Conservation (phyloP, 2,113 vertebrate species). For the Chloebia gouldiae region DNA sequence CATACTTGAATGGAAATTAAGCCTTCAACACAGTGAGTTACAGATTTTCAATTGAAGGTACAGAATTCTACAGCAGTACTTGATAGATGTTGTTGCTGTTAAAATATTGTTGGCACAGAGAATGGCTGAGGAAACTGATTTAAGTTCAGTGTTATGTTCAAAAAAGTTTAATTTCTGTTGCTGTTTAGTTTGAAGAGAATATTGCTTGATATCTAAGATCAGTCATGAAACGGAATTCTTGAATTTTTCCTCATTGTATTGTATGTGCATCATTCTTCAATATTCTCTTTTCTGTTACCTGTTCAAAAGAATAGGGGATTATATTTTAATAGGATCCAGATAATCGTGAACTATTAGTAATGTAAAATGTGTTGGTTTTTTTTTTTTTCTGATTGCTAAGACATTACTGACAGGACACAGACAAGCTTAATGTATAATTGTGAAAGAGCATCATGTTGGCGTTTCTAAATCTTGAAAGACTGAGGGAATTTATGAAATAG, state of each 20-base stretch:
- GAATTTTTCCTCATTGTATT: background rate
- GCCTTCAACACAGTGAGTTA: background rate
- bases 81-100: background rate
- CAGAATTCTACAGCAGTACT: background rate
- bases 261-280: background rate
- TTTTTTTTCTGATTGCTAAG: background rate
- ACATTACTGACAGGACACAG: background rate
- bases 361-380: background rate
- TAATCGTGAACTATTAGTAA: background rate
- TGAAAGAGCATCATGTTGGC: background rate
- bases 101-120: background rate
- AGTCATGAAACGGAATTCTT: background rate
- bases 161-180: background rate
- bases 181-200: background rate
- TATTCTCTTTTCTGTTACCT: background rate
- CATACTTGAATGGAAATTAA: background rate
- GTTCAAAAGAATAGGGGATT: background rate
- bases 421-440: background rate
- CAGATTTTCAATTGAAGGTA: background rate
- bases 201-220: background rate
- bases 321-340: background rate
- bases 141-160: background rate
- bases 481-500: background rate
- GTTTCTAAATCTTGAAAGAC: background rate
- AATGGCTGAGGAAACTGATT: background rate